Evolutionary conservation across 2,888 invertebrate genomes (phyloP).

Genomic region (Apeira syringaria): DNA sequence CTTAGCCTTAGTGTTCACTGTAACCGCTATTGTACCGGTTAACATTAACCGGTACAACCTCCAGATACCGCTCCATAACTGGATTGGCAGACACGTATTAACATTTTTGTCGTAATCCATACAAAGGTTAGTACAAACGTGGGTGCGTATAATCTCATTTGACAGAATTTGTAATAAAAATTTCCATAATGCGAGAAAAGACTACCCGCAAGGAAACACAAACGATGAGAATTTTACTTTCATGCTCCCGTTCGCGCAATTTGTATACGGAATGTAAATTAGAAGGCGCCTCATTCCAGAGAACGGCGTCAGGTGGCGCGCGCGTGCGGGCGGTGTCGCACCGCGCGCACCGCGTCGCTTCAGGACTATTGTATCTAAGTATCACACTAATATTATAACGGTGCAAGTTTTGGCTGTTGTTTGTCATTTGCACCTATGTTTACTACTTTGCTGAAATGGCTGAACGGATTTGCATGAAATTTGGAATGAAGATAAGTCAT

Average conservation of each 20-base stretch:
- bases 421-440: too few species aligned
- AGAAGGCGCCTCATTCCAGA: slow-evolving; percentile 75
- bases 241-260: slow-evolving; percentile 78
- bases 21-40: too few species aligned
- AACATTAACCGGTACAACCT: too few species aligned
- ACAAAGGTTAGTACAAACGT: slow-evolving; percentile 55
- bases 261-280: slow-evolving; percentile 82
- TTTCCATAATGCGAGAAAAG: slow-evolving; percentile 76
- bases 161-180: slow-evolving; percentile 71
- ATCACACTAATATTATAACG: too few species aligned
- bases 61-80: too few species aligned
- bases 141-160: slow-evolving; percentile 69
- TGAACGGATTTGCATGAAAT: too few species aligned
- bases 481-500: too few species aligned
- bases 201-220: slow-evolving; percentile 72
- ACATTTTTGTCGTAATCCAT: slow-evolving; percentile 43
- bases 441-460: too few species aligned
- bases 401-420: too few species aligned
- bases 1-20: too few species aligned
- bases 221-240: slow-evolving; percentile 78
- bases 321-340: slow-evolving; percentile 39
- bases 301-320: slow-evolving; percentile 70
- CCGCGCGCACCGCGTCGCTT: too few species aligned
- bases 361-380: slow-evolving; percentile 3
- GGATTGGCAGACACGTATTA: too few species aligned